phyloP scores from a whole-genome alignment of 2,797 vertebrate species.

The Hemitrygon akajei region DNA sequence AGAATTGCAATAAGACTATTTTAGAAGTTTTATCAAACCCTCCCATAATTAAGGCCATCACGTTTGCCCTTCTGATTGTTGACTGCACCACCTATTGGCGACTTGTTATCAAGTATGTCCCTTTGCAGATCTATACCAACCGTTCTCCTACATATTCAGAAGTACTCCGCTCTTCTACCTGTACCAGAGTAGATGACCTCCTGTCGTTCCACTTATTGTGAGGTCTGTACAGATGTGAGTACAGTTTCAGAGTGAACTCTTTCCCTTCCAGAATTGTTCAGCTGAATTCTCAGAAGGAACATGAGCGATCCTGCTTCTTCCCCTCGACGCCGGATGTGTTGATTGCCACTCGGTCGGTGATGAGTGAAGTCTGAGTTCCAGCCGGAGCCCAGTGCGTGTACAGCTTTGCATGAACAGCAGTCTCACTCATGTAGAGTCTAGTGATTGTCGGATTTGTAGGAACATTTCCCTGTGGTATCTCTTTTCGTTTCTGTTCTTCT shows the following conservation, averaged over 20 bases:
- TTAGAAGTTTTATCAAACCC: background rate
- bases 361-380: slow-evolving; percentile 65
- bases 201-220: slow-evolving; percentile 44
- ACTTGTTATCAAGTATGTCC: no score
- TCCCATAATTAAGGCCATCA: background rate
- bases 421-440: background rate
- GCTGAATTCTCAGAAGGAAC: slow-evolving; percentile 79
- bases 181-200: no score
- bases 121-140: background rate
- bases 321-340: slow-evolving; percentile 73
- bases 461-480: background rate
- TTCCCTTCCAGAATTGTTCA: slow-evolving; percentile 62
- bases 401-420: background rate
- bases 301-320: slow-evolving; percentile 75
- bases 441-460: slow-evolving; percentile 8
- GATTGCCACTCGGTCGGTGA: slow-evolving; percentile 73
- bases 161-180: background rate
- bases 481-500: background rate
- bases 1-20: no score
- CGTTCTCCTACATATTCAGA: background rate
- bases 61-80: background rate
- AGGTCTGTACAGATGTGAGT: no score
- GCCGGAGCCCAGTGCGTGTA: background rate
- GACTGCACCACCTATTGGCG: background rate
- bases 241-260: background rate